Base-by-base conservation (phyloP, 2,888 invertebrate genomes). In the Syrista parreyssii region DNA sequence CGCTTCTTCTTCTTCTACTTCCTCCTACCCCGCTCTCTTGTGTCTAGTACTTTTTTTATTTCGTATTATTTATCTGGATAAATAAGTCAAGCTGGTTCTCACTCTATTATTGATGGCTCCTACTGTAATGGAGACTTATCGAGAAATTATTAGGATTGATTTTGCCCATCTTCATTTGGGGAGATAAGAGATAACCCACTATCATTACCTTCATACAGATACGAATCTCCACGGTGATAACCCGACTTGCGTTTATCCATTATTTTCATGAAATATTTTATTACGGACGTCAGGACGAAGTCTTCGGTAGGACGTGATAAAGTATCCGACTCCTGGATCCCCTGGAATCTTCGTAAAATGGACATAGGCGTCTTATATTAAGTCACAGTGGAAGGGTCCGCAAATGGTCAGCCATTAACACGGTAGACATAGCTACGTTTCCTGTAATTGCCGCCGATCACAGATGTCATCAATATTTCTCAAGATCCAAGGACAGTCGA, bases 11-110 rank as follows among this genome's bases (percentile, higher is more conserved):
- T 55, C 55, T 23, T 23, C 55, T 23, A 23, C 55, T 55, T 55
- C 55, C 55, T 9, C 1, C 15, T 55, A 4, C 40, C 15, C 23
- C 55, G 1, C 4, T 9, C 55, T 55, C 55, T 23, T 23, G 23
- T 9, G 23, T 15, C 55, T 55, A 55, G 55, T 55, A 55, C 79
- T 84, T 84, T 90, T 89, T 90, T 91, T 91, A 89, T 89, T 91
- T 89, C 88, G 88, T 89, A 90, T 90, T 91, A 91, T 91, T 91
- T 91, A 91, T 91, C 90, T 87, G 84, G 90, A 90, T 91, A 90
- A 91, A 90, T 89, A 86, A 88, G 86, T 86, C 87, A 80, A 75
- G 76, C 80, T 74, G 75, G 77, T 76, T 72, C 76, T 79, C 76
- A 71, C 79, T 86, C 83, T 83, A 84, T 86, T 84, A 88, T 88